Percentiles rank a stretch among this genome's conserved stretches.
These are phyloP conservation scores for Drosophila takahashii DNA, from an alignment of 1,140 invertebrate species.

Conservation along the genomic window DNA sequence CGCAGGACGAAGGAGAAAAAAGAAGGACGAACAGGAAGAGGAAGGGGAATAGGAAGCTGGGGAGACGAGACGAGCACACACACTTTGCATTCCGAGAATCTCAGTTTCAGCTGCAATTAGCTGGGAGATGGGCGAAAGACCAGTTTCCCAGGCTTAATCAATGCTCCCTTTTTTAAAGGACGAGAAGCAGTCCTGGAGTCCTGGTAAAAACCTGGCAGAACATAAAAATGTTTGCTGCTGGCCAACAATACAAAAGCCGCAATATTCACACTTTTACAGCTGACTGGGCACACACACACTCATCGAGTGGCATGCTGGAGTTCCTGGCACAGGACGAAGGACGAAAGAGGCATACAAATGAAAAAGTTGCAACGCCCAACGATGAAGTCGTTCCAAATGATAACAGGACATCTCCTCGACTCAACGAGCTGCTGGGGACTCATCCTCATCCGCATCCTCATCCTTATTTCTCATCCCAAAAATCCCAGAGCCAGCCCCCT, in stretches of 20 bases:
- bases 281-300: slow-evolving; percentile 17
- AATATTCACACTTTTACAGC: slow-evolving; percentile 67
- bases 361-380: slow-evolving; percentile 23
- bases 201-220: slow-evolving; percentile 32
- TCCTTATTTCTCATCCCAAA: not conserved
- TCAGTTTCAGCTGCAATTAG: slow-evolving; percentile 43
- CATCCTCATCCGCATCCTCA: not conserved
- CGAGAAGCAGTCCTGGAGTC: not conserved
- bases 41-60: slow-evolving; percentile 16
- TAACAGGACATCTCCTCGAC: slow-evolving; percentile 3
- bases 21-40: not conserved
- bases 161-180: slow-evolving; percentile 6
- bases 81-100: slow-evolving; percentile 30
- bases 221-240: slow-evolving; percentile 49
- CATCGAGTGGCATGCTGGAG: not conserved
- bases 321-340: not conserved
- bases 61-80: slow-evolving; percentile 6
- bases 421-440: slow-evolving; percentile 7
- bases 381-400: slow-evolving; percentile 48
- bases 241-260: slow-evolving; percentile 40
- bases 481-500: not conserved
- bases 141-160: slow-evolving; percentile 54
- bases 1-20: not conserved
- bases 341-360: slow-evolving; percentile 37
- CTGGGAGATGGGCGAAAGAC: slow-evolving; percentile 9